Conservation (phyloP, 2,888 invertebrate genomes). For the Acanthoscelides obtectus region DNA sequence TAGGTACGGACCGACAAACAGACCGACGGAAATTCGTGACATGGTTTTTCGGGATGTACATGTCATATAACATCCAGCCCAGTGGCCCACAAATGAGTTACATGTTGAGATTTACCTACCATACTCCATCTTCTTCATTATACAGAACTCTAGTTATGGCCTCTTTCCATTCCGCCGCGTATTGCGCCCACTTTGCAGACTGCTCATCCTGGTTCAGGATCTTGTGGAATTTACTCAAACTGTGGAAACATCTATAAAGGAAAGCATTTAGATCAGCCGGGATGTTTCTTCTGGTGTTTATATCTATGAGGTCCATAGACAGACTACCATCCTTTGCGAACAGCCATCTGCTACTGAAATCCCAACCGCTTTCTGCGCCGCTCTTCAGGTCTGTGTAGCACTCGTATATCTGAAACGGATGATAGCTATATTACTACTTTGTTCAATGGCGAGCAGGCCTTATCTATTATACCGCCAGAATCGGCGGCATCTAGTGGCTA, state of each 20-base stretch:
- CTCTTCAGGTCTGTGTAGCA: slow-evolving; percentile 56
- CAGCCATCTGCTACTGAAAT: slow-evolving; percentile 81
- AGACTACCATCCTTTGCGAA: slow-evolving; percentile 50
- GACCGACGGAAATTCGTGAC: no score
- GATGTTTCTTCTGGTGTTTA: slow-evolving; percentile 63
- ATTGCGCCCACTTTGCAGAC: slow-evolving; percentile 50
- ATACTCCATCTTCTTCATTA: slow-evolving; percentile 68
- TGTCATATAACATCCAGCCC: no score
- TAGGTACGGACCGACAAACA: no score
- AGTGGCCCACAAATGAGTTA: no score
- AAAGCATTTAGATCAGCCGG: slow-evolving; percentile 82
- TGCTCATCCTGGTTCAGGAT: slow-evolving; percentile 50
- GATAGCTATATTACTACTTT: no score
- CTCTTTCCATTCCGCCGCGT: slow-evolving; percentile 46
- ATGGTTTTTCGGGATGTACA: no score
- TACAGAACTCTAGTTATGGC: slow-evolving; percentile 73
- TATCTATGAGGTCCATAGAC: slow-evolving; percentile 52
- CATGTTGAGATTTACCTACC: no score
- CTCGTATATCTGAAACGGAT: slow-evolving; percentile 29
- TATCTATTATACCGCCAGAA: no score
- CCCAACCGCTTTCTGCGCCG: slow-evolving; percentile 81
- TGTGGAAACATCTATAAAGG: slow-evolving; percentile 63
- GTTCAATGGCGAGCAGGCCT: no score
- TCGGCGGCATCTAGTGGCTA: no score
- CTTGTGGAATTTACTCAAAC: slow-evolving; percentile 58